A percentile compares a stretch with the other conserved stretches of the same genome.
phyloP scores from a whole-genome alignment of 2,888 invertebrate species.

The Sesia bembeciformis region DNA sequence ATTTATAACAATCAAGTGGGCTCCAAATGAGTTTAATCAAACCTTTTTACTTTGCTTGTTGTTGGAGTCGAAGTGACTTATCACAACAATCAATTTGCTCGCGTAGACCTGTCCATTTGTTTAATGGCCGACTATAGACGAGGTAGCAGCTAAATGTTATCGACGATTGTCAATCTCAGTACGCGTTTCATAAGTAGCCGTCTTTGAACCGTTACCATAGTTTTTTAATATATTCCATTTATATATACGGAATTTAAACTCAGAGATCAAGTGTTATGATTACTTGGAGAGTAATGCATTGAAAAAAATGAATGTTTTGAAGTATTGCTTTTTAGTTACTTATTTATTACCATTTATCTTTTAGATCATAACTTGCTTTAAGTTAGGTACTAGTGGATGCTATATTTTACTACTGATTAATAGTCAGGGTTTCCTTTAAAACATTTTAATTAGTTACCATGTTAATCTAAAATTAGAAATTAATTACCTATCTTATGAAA shows the following conservation, averaged over 20 bases:
- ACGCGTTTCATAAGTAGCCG: constrained; percentile 42
- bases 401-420: no score
- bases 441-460: no score
- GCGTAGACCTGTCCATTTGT: constrained; percentile 60
- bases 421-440: no score
- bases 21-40: neutral
- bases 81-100: constrained; percentile 63
- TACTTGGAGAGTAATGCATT: constrained; percentile 34
- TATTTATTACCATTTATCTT: constrained; percentile 2
- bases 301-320: constrained; percentile 21
- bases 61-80: constrained; percentile 47
- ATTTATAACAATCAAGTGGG: neutral
- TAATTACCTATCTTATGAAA: neutral
- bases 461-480: no score
- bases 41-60: constrained; percentile 7
- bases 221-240: constrained; percentile 16
- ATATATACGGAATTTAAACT: constrained; percentile 31
- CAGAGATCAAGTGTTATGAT: constrained; percentile 31
- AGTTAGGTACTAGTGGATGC: neutral
- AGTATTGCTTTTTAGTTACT: constrained; percentile 19
- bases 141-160: constrained; percentile 61
- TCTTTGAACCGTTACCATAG: constrained; percentile 13
- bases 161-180: constrained; percentile 59
- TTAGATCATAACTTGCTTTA: neutral
- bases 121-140: constrained; percentile 56